Evolutionary conservation across 2,113 vertebrate species (phyloP).

Genomic region (Morone saxatilis): DNA sequence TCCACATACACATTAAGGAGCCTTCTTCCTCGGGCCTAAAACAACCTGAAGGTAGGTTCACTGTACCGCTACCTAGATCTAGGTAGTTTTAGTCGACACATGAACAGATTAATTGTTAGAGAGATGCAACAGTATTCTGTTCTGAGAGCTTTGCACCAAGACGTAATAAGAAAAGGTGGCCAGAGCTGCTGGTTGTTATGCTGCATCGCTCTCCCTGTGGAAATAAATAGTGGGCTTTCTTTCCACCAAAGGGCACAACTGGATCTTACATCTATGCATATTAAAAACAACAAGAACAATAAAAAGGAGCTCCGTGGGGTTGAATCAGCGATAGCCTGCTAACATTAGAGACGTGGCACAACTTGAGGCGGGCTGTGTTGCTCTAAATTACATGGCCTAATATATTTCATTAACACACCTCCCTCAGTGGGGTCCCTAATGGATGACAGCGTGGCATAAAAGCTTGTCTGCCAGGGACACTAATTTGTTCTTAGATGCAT

Average conservation of each 20-base stretch:
- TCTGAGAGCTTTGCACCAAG: conserved; percentile 15
- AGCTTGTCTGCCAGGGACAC: conserved; percentile 68
- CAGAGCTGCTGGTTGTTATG: conserved; percentile 20
- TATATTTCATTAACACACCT: conserved; percentile 81
- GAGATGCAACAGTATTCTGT: conserved; percentile 25
- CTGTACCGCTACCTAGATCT: too few relatives aligned
- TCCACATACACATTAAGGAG: conserved; percentile 45
- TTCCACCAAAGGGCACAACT: conserved; percentile 51
- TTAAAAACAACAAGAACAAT: conserved; percentile 73
- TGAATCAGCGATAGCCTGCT: conserved; percentile 52
- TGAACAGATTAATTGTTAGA: conserved; percentile 57
- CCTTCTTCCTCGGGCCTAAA: conserved; percentile 25
- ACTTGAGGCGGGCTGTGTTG: conserved; percentile 56
- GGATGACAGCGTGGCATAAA: conserved; percentile 71
- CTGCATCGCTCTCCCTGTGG: conserved; percentile 45
- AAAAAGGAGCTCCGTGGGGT: conserved; percentile 46
- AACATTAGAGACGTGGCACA: conserved; percentile 55
- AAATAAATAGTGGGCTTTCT: conserved; percentile 65
- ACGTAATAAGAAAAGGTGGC: conserved; percentile 32
- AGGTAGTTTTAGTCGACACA: conserved; percentile 29
- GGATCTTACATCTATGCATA: conserved; percentile 62
- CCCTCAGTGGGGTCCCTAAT: conserved; percentile 77
- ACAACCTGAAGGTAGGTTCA: neutral
- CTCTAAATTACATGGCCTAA: conserved; percentile 79
- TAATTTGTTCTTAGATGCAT: conserved; percentile 78